Conservation (phyloP, 92 coral and sea anemone species). For the Actinernus sp. region DNA sequence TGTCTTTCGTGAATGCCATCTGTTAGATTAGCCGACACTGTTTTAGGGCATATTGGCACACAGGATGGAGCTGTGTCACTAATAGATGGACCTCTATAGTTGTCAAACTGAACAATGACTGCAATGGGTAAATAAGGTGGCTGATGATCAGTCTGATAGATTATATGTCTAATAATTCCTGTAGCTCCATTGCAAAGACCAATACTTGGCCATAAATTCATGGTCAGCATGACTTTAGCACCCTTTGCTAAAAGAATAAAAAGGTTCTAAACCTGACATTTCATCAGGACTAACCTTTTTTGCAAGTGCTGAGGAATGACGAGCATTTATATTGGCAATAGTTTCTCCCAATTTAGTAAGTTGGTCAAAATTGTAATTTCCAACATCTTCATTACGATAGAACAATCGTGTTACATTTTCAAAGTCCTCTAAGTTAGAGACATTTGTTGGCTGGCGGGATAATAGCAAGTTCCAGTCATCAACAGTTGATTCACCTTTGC, state of each 20-base stretch:
- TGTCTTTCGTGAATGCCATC: conserved; percentile 34
- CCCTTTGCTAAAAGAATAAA: conserved; percentile 21
- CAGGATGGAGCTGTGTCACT: conserved; percentile 46
- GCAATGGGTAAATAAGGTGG: background rate
- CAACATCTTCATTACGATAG: conserved; percentile 42
- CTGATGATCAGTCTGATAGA: conserved; percentile 24
- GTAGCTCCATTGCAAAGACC: conserved; percentile 69
- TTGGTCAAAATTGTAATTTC: conserved; percentile 20
- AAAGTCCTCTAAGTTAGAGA: conserved; percentile 13
- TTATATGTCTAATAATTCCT: conserved; percentile 40
- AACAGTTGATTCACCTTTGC: conserved; percentile 16
- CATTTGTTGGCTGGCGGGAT: conserved; percentile 27
- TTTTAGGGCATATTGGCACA: conserved; percentile 43
- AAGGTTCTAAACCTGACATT: conserved; percentile 65
- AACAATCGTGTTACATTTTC: conserved; percentile 35
- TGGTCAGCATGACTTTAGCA: conserved; percentile 57
- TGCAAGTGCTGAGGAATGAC: conserved; percentile 60
- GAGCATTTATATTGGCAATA: conserved; percentile 31
- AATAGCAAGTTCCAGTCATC: conserved; percentile 32
- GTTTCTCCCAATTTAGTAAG: conserved; percentile 25
- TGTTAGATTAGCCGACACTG: conserved; percentile 9
- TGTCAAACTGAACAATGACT: conserved; percentile 46
- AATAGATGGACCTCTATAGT: conserved; percentile 49
- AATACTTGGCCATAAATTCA: conserved; percentile 46
- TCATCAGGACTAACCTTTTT: conserved; percentile 46